These are phyloP conservation scores for Frieseomelitta varia DNA, from an alignment of 1,140 invertebrate species.

Conservation along the genomic window DNA sequence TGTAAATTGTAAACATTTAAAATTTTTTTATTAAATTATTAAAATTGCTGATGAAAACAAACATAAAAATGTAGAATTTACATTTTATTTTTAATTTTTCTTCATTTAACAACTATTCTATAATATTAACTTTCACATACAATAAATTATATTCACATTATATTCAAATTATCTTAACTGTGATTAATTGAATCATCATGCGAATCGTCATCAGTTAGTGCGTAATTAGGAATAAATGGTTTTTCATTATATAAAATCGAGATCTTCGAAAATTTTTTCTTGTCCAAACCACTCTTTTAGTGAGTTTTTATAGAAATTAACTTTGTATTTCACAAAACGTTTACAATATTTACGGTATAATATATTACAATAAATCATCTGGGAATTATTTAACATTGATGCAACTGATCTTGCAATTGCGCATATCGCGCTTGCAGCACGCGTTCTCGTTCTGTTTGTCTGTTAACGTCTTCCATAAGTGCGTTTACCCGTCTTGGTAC, in stretches of 20 bases:
- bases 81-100: background rate
- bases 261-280: background rate
- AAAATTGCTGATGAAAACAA: background rate
- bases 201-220: constrained; percentile 1
- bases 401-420: constrained; percentile 85
- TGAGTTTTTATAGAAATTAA: constrained; percentile 34
- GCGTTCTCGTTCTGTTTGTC: constrained; percentile 95
- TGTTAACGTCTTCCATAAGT: constrained; percentile 94
- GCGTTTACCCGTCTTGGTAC: constrained; percentile 94
- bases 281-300: background rate
- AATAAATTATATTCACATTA: constrained; percentile 44
- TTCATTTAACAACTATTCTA: constrained; percentile 4
- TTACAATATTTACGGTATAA: constrained; percentile 29
- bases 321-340: constrained; percentile 36
- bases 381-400: constrained; percentile 71
- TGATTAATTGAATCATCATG: background rate
- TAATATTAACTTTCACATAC: constrained; percentile 4
- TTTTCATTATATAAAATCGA: constrained; percentile 15
- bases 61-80: background rate
- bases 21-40: background rate
- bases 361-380: constrained; percentile 40
- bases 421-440: constrained; percentile 91
- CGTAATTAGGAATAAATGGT: background rate
- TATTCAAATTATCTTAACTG: background rate
- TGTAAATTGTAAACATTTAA: background rate